Conservation (phyloP, 2,113 vertebrate genomes). For the Aegypius monachus region DNA sequence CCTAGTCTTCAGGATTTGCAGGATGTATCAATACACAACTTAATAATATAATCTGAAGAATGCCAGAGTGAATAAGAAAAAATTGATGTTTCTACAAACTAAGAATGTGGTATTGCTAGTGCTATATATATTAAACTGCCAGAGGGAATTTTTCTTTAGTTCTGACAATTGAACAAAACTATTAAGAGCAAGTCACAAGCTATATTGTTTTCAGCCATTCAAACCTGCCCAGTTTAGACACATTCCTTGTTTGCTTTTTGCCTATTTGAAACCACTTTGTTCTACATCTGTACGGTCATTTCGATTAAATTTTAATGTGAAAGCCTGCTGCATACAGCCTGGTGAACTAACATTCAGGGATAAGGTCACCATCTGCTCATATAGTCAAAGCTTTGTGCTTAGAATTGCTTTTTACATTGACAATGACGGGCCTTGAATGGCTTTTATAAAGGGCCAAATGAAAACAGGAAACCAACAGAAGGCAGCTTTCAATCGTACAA, state of each 20-base stretch:
- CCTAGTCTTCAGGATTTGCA: background rate
- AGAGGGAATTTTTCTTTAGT: background rate
- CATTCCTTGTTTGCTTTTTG: constrained; percentile 19
- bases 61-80: background rate
- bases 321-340: background rate
- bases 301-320: constrained; percentile 53
- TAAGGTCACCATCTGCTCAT: constrained; percentile 64
- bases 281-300: constrained; percentile 26
- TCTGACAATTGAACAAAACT: background rate
- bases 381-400: constrained; percentile 12
- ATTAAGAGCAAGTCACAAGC: background rate
- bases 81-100: background rate
- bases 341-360: background rate
- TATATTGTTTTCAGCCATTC: constrained; percentile 21
- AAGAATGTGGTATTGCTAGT: background rate
- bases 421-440: background rate
- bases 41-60: background rate
- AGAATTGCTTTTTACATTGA: constrained; percentile 28
- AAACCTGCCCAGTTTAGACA: background rate
- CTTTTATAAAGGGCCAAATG: background rate
- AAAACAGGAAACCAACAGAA: constrained; percentile 28
- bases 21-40: background rate
- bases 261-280: constrained; percentile 17
- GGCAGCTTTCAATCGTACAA: background rate
- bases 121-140: background rate